Percentiles rank a stretch among this genome's conserved stretches.
Conservation (phyloP, 2,888 invertebrate genomes). For the Spilosoma lubricipeda region DNA sequence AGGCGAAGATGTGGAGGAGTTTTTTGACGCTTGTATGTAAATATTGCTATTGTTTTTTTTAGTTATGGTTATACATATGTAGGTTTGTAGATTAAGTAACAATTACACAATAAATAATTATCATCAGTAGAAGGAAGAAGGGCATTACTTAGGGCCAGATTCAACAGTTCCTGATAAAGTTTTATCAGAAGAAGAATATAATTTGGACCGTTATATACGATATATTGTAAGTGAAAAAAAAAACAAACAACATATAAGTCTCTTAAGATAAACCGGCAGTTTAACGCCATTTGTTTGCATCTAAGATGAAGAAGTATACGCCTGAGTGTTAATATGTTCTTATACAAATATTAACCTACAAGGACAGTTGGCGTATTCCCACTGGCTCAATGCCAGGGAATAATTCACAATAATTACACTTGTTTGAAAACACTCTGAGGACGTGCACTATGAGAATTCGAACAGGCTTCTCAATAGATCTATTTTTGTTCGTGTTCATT, state of each 20-base stretch:
- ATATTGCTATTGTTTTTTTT: too few species aligned
- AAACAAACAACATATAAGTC: not conserved
- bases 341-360: conserved; percentile 17
- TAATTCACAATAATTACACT: conserved; percentile 48
- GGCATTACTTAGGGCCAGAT: too few species aligned
- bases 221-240: not conserved
- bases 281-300: not conserved
- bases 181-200: not conserved
- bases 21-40: too few species aligned
- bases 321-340: not conserved
- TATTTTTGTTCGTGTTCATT: not conserved
- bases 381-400: conserved; percentile 47
- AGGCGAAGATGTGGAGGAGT: too few species aligned
- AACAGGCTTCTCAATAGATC: conserved; percentile 22
- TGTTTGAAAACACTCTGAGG: conserved; percentile 33
- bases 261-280: not conserved
- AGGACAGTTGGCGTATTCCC: conserved; percentile 35
- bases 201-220: too few species aligned
- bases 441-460: conserved; percentile 36
- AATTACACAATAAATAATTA: too few species aligned
- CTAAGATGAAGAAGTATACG: not conserved
- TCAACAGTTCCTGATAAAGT: too few species aligned
- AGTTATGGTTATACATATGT: too few species aligned
- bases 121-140: too few species aligned
- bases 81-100: too few species aligned